Base-by-base conservation (phyloP, 2,888 invertebrate genomes). In the Mythimna pallens region DNA sequence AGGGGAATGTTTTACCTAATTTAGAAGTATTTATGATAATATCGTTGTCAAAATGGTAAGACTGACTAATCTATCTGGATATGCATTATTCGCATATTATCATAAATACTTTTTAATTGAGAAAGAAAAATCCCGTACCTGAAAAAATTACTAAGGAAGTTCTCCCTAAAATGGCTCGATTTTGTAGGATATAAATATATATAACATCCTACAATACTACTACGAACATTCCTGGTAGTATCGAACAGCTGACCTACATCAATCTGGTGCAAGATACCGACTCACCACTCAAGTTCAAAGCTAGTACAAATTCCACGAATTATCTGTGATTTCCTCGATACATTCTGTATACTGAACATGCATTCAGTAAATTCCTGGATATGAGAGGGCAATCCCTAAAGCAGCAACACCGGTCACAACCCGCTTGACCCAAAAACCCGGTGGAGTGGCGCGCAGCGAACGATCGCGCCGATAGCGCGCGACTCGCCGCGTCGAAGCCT, bases 401-500 rank as follows among this genome's bases (percentile, higher is more conserved):
- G 90, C 88, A 89, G 89, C 89, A 87, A 75, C 88, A 85, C 86
- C 87, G 89, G 91, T 90, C 89, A 87, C 91, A 90, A 83, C 87
- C 90, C 88, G 93, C 95, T 95, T 95, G 95, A 95, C 95, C 95
- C 93, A 95, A 91, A 94, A 94, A 94, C 91, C 85, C 81, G 84
- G 76, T 90, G 87, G 87, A 93, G 93, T 90, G 89, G 88, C 82
- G 88, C 83, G 84, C 72, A 86, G 86, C 86, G 87, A 85, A 84
- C 92, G 95, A 94, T 94, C 94, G 93, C 86, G 83, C 89, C 91
- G 95, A 95, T 95, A 94, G 92, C 89, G 88, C 90, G 92, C 90
- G 92, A 87, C 88, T 83, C 81, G 81, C 75, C 73, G 67, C 78
- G 70, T 71, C 80, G 73, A 74, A 73, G 70, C 79, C 77, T 66